These are phyloP conservation scores for Cynoglossus semilaevis DNA, from an alignment of 2,113 vertebrate genomes.

Conservation along the genomic window DNA sequence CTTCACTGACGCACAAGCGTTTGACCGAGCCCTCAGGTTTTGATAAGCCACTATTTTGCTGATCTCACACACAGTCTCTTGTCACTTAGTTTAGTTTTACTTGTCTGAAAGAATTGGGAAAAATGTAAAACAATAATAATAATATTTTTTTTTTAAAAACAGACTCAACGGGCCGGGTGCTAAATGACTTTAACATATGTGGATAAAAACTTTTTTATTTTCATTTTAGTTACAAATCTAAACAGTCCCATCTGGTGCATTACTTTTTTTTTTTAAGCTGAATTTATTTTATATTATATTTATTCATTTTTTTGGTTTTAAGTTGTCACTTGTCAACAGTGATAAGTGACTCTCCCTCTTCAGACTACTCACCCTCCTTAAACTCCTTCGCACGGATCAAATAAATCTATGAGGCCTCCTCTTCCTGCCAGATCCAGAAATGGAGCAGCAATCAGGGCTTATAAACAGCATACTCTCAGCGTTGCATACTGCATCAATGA, in stretches of 20 bases:
- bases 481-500: background rate
- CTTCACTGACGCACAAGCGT: background rate
- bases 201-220: conserved; percentile 30
- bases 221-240: conserved; percentile 18
- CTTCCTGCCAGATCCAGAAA: too few species aligned
- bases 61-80: background rate
- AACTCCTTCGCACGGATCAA: too few species aligned
- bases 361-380: too few species aligned
- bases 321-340: too few species aligned
- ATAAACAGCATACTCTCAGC: background rate
- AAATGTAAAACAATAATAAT: conserved; percentile 26
- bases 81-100: background rate
- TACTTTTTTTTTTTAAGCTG: too few species aligned
- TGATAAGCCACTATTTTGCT: too few species aligned
- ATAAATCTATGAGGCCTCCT: too few species aligned
- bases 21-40: background rate
- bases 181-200: conserved; percentile 48
- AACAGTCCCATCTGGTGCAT: background rate
- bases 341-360: too few species aligned
- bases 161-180: too few species aligned
- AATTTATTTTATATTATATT: too few species aligned
- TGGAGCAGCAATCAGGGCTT: background rate
- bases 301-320: too few species aligned
- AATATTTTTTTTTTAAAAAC: too few species aligned
- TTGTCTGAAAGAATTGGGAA: background rate